Conservation (phyloP, 2,113 vertebrate genomes). For the Penelope pileata region DNA sequence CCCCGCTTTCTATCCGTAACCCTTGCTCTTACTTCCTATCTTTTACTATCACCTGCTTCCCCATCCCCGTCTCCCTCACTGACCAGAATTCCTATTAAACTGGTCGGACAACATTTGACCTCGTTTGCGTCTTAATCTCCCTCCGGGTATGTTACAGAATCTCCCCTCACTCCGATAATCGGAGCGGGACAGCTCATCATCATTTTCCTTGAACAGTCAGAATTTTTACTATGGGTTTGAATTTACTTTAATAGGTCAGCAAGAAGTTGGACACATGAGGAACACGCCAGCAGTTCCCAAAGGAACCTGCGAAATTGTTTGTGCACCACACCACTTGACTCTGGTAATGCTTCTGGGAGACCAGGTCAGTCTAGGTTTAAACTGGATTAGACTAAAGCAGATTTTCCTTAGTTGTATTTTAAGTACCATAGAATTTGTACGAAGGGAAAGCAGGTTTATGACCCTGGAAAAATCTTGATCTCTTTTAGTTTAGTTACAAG, state of each 20-base stretch:
- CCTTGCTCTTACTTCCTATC: too few relatives aligned
- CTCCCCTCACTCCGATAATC: too few relatives aligned
- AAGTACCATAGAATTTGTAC: conserved; percentile 43
- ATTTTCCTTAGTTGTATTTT: conserved; percentile 44
- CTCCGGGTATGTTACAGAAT: too few relatives aligned
- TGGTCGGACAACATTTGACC: too few relatives aligned
- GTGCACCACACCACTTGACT: background rate
- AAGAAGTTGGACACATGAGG: background rate
- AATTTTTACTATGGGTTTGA: background rate
- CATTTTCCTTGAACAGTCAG: background rate
- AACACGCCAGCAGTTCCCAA: background rate
- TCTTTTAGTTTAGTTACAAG: background rate
- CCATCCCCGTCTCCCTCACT: too few relatives aligned
- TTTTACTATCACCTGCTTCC: too few relatives aligned
- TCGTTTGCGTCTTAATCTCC: too few relatives aligned
- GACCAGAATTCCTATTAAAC: too few relatives aligned
- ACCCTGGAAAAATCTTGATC: conserved; percentile 18
- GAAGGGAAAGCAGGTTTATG: conserved; percentile 38
- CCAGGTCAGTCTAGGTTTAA: conserved; percentile 61
- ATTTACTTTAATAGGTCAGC: background rate
- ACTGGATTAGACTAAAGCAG: conserved; percentile 65
- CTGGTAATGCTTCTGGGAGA: conserved; percentile 51
- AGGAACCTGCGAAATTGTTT: background rate
- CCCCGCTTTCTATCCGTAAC: too few relatives aligned
- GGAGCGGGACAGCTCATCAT: too few relatives aligned